Evolutionary conservation across 2,113 vertebrate genomes (phyloP).

Genomic region (Gnathonemus longibarbis): DNA sequence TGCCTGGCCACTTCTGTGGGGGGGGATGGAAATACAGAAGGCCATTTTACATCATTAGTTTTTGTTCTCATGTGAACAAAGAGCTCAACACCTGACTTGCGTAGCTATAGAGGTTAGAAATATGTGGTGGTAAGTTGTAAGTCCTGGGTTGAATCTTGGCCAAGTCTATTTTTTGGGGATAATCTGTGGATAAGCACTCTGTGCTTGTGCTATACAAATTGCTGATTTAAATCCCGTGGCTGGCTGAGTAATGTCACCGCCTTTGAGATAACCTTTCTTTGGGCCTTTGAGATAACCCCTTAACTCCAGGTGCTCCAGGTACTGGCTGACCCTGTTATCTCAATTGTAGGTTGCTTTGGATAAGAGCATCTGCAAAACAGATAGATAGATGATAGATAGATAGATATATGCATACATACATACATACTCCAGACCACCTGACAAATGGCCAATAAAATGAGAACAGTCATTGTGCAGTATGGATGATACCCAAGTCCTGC

Average conservation of each 20-base stretch:
- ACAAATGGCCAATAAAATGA: background rate
- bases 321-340: background rate
- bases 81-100: background rate
- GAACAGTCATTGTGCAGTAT: background rate
- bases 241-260: background rate
- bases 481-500: background rate
- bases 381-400: background rate
- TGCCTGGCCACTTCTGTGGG: background rate
- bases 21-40: background rate
- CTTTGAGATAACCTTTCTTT: background rate
- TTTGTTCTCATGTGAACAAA: background rate
- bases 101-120: background rate
- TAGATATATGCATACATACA: background rate
- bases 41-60: background rate
- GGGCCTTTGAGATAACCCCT: background rate
- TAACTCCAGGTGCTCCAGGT: background rate
- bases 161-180: background rate
- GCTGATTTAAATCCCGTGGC: background rate
- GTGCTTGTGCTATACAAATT: background rate
- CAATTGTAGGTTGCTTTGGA: background rate
- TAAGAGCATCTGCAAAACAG: background rate
- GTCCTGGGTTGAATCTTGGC: background rate
- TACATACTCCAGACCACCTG: background rate
- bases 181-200: background rate
- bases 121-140: background rate